Conservation (phyloP, 2,797 vertebrate genomes). For the Choloepus didactylus region DNA sequence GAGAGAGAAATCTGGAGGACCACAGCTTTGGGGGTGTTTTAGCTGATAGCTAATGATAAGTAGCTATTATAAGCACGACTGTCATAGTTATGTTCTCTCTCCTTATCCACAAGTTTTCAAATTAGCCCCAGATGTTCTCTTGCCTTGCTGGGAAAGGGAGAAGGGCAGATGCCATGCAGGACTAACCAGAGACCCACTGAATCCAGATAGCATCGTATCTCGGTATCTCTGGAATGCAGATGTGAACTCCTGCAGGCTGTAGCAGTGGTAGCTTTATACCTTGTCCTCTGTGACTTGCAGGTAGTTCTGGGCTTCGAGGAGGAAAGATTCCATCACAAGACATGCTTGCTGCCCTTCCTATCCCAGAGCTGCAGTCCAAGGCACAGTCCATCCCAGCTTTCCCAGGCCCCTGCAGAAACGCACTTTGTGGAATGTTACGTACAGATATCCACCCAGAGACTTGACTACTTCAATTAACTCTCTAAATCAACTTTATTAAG, state of each 20-base stretch:
- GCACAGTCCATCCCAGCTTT: constrained; percentile 93
- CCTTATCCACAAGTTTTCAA: background rate
- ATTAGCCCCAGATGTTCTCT: background rate
- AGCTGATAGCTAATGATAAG: background rate
- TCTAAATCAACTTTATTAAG: background rate
- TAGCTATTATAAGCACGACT: background rate
- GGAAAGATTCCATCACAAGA: constrained; percentile 97
- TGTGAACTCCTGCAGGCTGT: constrained; percentile 94
- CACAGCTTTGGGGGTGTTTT: background rate
- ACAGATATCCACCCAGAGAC: background rate
- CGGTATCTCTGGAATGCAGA: constrained; percentile 90
- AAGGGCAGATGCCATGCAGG: background rate
- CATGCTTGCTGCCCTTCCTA: constrained; percentile 95
- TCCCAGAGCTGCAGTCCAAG: constrained; percentile 96
- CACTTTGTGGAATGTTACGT: background rate
- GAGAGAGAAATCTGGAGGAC: background rate
- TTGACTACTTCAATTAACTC: background rate
- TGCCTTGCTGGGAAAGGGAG: background rate
- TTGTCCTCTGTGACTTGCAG: constrained; percentile 91
- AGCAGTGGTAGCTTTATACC: constrained; percentile 95
- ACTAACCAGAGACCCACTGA: constrained; percentile 98
- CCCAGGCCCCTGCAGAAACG: constrained; percentile 91
- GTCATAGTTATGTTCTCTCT: background rate
- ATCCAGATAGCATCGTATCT: constrained; percentile 95
- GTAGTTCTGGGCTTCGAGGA: constrained; percentile 95